These are phyloP conservation scores for Pyrochroa serraticornis DNA, from an alignment of 2,888 invertebrate genomes.

Conservation along the genomic window DNA sequence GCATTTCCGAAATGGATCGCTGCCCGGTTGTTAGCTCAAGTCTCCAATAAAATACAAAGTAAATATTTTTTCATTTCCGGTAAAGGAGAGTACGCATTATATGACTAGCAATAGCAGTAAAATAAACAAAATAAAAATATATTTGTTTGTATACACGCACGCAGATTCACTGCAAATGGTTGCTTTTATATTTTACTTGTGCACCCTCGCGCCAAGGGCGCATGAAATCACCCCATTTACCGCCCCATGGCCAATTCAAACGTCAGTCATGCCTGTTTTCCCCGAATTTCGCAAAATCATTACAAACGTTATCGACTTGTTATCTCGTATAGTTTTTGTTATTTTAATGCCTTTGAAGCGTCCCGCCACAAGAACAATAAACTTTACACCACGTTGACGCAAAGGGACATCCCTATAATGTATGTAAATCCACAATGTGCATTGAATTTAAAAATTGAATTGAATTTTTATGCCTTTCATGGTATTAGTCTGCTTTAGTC, in stretches of 20 bases:
- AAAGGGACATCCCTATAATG: constrained; percentile 19
- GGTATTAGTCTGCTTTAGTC: constrained; percentile 42
- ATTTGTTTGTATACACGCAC: constrained; percentile 27
- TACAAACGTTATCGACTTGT: too few species aligned
- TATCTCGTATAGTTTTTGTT: too few species aligned
- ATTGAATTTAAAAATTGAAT: constrained; percentile 47
- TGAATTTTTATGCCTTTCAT: constrained; percentile 45
- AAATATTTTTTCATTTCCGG: constrained; percentile 32
- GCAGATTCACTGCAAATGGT: constrained; percentile 20
- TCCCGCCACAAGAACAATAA: not conserved
- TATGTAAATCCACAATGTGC: constrained; percentile 45
- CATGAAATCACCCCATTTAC: too few species aligned
- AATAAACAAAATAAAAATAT: constrained; percentile 31
- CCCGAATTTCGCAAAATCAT: too few species aligned
- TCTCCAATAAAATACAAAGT: constrained; percentile 32
- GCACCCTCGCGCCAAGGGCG: not conserved
- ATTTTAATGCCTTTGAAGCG: not conserved
- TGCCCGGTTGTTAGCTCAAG: constrained; percentile 24
- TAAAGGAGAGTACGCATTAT: constrained; percentile 26
- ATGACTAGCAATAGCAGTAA: constrained; percentile 24
- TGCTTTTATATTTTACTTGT: constrained; percentile 26
- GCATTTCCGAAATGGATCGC: not conserved
- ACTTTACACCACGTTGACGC: constrained; percentile 6
- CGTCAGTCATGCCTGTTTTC: too few species aligned
- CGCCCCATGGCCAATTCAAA: too few species aligned